These are phyloP conservation scores for Platorchestia sp. DNA, from an alignment of 1,140 invertebrate species.

Conservation along the genomic window DNA sequence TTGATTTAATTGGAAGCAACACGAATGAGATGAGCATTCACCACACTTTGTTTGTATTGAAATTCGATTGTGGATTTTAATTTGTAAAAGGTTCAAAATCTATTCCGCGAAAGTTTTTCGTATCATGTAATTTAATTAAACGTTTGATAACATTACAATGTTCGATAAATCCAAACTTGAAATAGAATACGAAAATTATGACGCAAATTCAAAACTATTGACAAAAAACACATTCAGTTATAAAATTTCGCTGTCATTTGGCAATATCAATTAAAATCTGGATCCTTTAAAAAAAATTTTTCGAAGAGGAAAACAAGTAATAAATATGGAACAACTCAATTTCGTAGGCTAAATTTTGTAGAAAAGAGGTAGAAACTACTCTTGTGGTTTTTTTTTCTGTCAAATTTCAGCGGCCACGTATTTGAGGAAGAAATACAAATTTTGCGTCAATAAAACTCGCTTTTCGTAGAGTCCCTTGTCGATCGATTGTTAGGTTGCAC, in stretches of 20 bases:
- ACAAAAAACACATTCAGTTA: background rate
- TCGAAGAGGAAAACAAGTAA: background rate
- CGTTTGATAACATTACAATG: background rate
- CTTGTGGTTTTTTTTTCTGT: too few relatives aligned
- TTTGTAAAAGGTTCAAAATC: background rate
- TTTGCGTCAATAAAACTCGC: too few relatives aligned
- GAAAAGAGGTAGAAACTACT: too few relatives aligned
- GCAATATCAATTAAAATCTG: background rate
- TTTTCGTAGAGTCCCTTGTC: too few relatives aligned
- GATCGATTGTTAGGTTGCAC: too few relatives aligned
- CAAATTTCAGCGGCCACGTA: too few relatives aligned
- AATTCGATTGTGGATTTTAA: background rate
- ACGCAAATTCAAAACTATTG: background rate
- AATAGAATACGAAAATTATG: background rate
- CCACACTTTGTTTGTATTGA: background rate
- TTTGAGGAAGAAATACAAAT: too few relatives aligned
- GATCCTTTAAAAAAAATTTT: background rate
- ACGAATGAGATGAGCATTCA: background rate
- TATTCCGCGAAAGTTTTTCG: background rate
- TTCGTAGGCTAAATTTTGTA: too few relatives aligned
- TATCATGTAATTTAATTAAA: background rate
- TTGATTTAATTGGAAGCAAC: background rate
- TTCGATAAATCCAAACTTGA: background rate
- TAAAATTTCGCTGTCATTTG: background rate
- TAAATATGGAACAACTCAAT: background rate